Percentiles rank a stretch among this genome's conserved stretches.
Evolutionary conservation across 2,113 vertebrate genomes (phyloP).

Genomic region (Pygoscelis antarcticus): DNA sequence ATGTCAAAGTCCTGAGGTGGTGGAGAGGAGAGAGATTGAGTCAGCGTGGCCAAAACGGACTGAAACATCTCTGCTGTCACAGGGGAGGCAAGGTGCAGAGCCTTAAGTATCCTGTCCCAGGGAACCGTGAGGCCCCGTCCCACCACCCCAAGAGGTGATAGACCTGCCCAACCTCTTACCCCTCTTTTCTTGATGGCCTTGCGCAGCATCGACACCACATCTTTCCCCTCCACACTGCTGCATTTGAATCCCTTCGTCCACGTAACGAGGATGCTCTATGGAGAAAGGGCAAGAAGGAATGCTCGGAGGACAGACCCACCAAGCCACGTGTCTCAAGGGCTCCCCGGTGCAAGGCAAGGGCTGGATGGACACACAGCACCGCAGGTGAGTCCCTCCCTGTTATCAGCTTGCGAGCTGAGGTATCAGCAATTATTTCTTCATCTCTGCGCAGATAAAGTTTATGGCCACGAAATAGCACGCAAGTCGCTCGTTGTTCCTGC

Average conservation of each 20-base stretch:
- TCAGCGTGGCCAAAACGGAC: neutral
- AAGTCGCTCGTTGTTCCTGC: fast-evolving
- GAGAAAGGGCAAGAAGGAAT: neutral
- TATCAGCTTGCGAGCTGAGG: fast-evolving
- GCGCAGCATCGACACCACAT: conserved; percentile 88
- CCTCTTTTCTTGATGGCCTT: conserved; percentile 89
- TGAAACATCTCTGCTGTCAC: fast-evolving
- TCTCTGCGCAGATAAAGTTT: neutral
- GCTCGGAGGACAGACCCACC: neutral
- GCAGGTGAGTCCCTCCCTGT: fast-evolving
- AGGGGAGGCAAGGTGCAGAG: fast-evolving
- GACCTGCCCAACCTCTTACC: conserved; percentile 66
- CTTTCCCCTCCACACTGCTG: conserved; percentile 90
- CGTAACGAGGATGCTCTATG: conserved; percentile 84
- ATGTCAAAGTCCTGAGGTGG: conserved; percentile 90
- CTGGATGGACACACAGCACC: fast-evolving
- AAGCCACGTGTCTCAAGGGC: fast-evolving
- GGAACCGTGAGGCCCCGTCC: fast-evolving
- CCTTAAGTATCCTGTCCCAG: neutral
- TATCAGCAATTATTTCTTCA: neutral
- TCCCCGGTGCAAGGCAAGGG: neutral
- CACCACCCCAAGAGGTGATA: neutral
- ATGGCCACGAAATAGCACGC: fast-evolving
- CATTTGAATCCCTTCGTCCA: conserved; percentile 95
- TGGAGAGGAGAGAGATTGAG: neutral